A percentile compares a stretch with the other conserved stretches of the same genome.
Conservation (phyloP, 2,888 invertebrate genomes). For the Parnassius mnemosyne region DNA sequence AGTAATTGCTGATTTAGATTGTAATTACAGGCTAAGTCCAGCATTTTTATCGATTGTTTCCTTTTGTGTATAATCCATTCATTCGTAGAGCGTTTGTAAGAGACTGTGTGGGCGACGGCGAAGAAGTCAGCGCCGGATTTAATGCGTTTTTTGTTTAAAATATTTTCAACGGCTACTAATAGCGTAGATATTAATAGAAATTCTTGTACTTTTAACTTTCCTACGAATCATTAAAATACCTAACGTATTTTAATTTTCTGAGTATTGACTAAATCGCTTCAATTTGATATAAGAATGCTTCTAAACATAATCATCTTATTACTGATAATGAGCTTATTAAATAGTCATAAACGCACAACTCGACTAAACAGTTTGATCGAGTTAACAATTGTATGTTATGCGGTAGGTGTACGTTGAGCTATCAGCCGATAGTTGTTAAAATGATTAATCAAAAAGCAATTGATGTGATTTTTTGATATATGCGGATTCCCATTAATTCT, state of each 20-base stretch:
- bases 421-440: too few species aligned
- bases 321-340: too few species aligned
- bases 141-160: slow-evolving; percentile 19
- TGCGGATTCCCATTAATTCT: too few species aligned
- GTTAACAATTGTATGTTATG: too few species aligned
- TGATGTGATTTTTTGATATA: too few species aligned
- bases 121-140: slow-evolving; percentile 19
- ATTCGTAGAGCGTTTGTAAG: slow-evolving; percentile 9
- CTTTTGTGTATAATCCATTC: slow-evolving; percentile 24
- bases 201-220: slow-evolving; percentile 3
- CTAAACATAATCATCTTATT: background rate
- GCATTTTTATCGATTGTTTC: slow-evolving; percentile 26
- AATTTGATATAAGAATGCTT: slow-evolving; percentile 18
- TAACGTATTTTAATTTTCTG: slow-evolving; percentile 5
- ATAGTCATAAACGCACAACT: too few species aligned
- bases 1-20: slow-evolving; percentile 12
- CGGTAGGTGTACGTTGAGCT: too few species aligned
- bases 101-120: slow-evolving; percentile 19
- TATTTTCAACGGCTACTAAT: slow-evolving; percentile 15
- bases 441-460: too few species aligned
- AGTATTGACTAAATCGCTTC: slow-evolving; percentile 19
- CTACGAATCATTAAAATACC: slow-evolving; percentile 3
- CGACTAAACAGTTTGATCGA: too few species aligned
- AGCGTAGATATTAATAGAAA: slow-evolving; percentile 17
- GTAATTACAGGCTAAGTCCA: slow-evolving; percentile 22